These are phyloP conservation scores for Fukomys damarensis DNA, from an alignment of 2,113 vertebrate species.

Conservation along the genomic window DNA sequence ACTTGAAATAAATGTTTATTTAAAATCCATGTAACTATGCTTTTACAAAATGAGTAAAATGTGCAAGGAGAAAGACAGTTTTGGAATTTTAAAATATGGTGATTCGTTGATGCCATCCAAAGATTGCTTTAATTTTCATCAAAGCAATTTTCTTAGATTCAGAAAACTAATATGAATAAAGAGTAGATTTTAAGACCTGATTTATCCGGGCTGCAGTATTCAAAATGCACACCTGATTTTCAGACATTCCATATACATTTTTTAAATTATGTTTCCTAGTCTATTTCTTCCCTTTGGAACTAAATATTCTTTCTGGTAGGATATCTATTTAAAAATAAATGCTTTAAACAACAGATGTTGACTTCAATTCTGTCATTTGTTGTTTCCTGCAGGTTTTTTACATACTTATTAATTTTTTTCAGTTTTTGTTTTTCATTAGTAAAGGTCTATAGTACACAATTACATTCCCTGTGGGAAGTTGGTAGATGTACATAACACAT, in stretches of 20 bases:
- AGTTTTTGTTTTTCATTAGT: neutral
- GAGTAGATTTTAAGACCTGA: slow-evolving; percentile 24
- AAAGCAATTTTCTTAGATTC: slow-evolving; percentile 44
- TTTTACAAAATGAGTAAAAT: slow-evolving; percentile 55
- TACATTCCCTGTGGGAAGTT: neutral
- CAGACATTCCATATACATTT: slow-evolving; percentile 31
- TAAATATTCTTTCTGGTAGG: slow-evolving; percentile 9
- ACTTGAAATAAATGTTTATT: slow-evolving; percentile 30
- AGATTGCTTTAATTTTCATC: slow-evolving; percentile 43
- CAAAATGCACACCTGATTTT: slow-evolving; percentile 54
- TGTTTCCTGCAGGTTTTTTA: neutral
- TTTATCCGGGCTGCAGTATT: slow-evolving; percentile 17
- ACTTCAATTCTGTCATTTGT: neutral
- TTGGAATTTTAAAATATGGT: slow-evolving; percentile 43
- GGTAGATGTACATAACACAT: neutral
- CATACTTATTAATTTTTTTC: neutral
- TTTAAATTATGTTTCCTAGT: slow-evolving; percentile 23
- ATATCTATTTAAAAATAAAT: neutral
- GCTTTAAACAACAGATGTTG: neutral
- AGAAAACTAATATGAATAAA: slow-evolving; percentile 43
- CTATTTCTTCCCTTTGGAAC: slow-evolving; percentile 21
- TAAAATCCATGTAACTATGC: slow-evolving; percentile 39
- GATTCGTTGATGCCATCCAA: neutral
- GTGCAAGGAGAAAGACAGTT: neutral
- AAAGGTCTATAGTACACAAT: neutral